Base-by-base conservation (phyloP, 2,113 vertebrate species). In the Smithornis capensis region DNA sequence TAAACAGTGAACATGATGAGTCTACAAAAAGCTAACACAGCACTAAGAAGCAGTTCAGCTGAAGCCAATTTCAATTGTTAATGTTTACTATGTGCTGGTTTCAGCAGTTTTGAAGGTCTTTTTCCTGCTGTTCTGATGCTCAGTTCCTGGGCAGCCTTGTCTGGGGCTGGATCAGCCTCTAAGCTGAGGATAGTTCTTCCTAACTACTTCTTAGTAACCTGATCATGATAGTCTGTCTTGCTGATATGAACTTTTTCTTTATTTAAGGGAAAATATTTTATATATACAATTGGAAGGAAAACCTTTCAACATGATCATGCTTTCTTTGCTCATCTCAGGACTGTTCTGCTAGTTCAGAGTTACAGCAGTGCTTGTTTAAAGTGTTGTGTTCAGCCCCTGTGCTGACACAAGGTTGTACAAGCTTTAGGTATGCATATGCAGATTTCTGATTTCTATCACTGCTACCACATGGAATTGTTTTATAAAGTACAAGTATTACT, bases 31-130 rank as follows among this genome's bases (percentile, higher is more conserved):
- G 87, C 90, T 62, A 94, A 74, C 93, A 42, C 82, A 93, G 90
- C 92, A 90, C 49, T 88, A 83, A 95, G n/a, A 59, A 90, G 79
- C 28, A 88, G 75, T 77, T 92, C 88, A 88, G 82, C 83, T 57
- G 12, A 92, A 95, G 82, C 88, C 92, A 95, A 71, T 95, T 94
- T 90, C 88, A 90, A 28, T 87, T 90, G 90, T 86, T 93, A 95
- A 71, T 70, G 79, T 94, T 90, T 83, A 81, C 64, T 68, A 52
- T 56, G 60, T 94, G 92, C 80, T 90, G 56, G 56, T 86, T 94
- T 95, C 95, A 96, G 93, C 90, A 93, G 28, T 92, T 96, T 82
- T 90, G 75, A 94, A 88, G 89, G 89, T 85, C 75, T 85, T 92
- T 95, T 84, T 84, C 74, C 91, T 79, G 79, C 70, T 88, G 50